Evolutionary conservation across 2,797 vertebrate species (phyloP).

Genomic region (Florisuga fusca): DNA sequence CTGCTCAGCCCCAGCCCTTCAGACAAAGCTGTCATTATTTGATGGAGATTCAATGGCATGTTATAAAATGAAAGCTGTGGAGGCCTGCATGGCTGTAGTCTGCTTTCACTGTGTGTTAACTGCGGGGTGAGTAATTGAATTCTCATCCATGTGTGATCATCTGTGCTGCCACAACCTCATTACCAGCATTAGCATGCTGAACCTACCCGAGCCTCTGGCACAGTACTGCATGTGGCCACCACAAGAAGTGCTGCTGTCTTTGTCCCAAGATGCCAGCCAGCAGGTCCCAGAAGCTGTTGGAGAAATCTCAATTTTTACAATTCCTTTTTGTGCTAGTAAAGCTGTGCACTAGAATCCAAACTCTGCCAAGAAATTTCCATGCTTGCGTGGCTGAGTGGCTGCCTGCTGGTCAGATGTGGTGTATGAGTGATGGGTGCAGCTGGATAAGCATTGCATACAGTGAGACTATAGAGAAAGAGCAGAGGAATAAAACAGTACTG

Average conservation of each 20-base stretch:
- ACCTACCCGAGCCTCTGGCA: not conserved
- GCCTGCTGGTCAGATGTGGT: not conserved
- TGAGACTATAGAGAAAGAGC: not conserved
- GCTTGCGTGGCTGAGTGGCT: not conserved
- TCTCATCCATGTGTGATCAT: not conserved
- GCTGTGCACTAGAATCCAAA: not conserved
- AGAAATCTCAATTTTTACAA: not conserved
- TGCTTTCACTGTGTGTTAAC: not conserved
- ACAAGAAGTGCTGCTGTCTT: not conserved
- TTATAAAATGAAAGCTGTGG: not conserved
- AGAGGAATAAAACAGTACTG: not conserved
- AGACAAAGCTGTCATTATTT: slow-evolving; percentile 47
- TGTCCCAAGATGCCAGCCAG: not conserved
- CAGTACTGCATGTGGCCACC: not conserved
- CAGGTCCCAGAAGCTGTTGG: not conserved
- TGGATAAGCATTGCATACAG: not conserved
- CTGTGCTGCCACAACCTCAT: not conserved
- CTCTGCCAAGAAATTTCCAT: not conserved
- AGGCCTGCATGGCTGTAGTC: not conserved
- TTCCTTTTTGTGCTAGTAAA: not conserved
- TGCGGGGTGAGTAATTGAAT: slow-evolving; percentile 24
- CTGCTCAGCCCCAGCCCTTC: not conserved
- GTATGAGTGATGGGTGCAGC: not conserved
- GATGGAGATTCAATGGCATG: not conserved
- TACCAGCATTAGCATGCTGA: not conserved